Base-by-base conservation (phyloP, 2,797 vertebrate genomes). In the Chaunax sp. region DNA sequence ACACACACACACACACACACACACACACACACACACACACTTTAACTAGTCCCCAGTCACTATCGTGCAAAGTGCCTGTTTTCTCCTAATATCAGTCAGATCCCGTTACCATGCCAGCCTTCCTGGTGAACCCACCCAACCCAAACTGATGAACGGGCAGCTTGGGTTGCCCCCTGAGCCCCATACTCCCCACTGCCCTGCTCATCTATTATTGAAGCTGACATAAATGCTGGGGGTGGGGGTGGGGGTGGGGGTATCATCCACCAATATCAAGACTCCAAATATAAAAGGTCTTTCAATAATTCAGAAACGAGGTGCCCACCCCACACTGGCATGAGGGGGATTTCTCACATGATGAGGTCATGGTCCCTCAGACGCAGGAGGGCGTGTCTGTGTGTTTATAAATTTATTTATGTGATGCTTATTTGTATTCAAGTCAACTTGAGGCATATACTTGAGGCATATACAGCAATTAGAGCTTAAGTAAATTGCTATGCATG, bases 371-470 rank as follows among this genome's bases (percentile, higher is more conserved):
- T 66, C 38, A 10, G 76, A 83, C n/a, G 54, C 66, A 65, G 67
- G 25, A 63, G 71, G 64, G 72, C 4, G 53, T 54, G 64, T 50
- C 22, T 67, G 43, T 50, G 45, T 60, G 35, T 69, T 15, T 72
- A 14, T 67, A n/a, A n/a, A n/a, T 30, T 30, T 62, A 11, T 50
- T 8, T 23, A 18, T 28, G 52, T 33, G 19, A n/a, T 71, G 20
- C 23, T 81, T 80, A 91, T 89, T 85, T 83, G 79, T 83, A 90
- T 91, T 92, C 84, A 80, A 81, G 72, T 81, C n/a, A n/a, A n/a
- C n/a, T n/a, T n/a, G n/a, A n/a, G n/a, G 1, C 26, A 12, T 40
- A 83, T 90, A 89, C 79, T 81, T 84, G 15, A 52, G 72, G 76
- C 86, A 87, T 90, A 82, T 83, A 82, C 64, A 75, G 70, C 89